Evolutionary conservation across 2,113 vertebrate genomes (phyloP).

Genomic region (Ictalurus furcatus): DNA sequence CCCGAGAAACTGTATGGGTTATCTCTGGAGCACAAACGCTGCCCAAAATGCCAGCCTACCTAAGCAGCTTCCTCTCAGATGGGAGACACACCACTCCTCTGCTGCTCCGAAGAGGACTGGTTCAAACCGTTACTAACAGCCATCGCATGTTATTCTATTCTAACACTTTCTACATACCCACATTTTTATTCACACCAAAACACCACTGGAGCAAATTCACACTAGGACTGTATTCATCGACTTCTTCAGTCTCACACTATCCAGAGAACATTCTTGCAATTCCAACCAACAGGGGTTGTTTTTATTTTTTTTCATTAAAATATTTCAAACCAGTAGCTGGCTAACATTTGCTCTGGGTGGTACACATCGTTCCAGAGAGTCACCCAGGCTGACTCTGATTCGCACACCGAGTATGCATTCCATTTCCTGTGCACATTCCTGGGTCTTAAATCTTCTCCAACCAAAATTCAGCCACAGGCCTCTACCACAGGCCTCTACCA

Average conservation of each 20-base stretch:
- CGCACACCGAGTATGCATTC: constrained; percentile 63
- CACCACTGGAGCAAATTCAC: not conserved
- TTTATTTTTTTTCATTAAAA: not conserved
- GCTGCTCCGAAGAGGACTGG: not conserved
- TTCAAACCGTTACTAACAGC: not conserved
- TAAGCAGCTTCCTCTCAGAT: not conserved
- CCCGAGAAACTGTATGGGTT: not conserved
- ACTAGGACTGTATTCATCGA: not conserved
- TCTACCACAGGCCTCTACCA: not conserved
- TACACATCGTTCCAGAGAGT: constrained; percentile 60
- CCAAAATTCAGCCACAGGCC: not conserved
- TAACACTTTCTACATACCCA: not conserved
- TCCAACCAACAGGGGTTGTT: not conserved
- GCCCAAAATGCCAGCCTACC: not conserved
- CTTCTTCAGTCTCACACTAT: not conserved
- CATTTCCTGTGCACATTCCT: constrained; percentile 64
- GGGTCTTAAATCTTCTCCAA: constrained; percentile 7
- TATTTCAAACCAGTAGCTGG: not conserved
- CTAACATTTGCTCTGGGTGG: constrained; percentile 1
- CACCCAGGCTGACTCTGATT: constrained; percentile 57
- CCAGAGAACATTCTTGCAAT: not conserved
- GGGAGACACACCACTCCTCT: not conserved
- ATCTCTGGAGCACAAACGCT: not conserved
- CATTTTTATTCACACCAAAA: not conserved
- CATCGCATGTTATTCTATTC: not conserved